A percentile compares a stretch with the other conserved stretches of the same genome.
Conservation (phyloP, 2,888 invertebrate species). For the Platycheirus albimanus region DNA sequence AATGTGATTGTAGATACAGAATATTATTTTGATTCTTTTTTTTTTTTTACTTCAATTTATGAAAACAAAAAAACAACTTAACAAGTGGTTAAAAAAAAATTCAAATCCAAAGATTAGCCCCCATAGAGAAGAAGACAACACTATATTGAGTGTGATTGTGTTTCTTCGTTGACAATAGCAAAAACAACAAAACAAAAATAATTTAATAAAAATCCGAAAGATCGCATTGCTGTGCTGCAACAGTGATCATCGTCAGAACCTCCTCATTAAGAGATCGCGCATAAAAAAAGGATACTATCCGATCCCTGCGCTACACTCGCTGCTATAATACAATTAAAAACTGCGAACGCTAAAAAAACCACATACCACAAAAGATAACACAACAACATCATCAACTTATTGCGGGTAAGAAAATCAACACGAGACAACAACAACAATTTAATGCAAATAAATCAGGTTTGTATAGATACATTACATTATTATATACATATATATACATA, state of each 20-base stretch:
- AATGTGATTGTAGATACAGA: background rate
- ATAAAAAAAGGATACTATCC: slow-evolving; percentile 62
- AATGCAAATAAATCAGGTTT: slow-evolving; percentile 74
- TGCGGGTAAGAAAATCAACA: slow-evolving; percentile 31
- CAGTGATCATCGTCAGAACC: slow-evolving; percentile 38
- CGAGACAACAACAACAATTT: slow-evolving; percentile 45
- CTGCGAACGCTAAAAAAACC: slow-evolving; percentile 50
- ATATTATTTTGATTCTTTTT: background rate
- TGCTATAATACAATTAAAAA: slow-evolving; percentile 57
- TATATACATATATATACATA: background rate
- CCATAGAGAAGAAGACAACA: slow-evolving; percentile 53
- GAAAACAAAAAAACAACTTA: slow-evolving; percentile 26
- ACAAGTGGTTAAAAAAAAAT: slow-evolving; percentile 64
- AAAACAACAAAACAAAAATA: slow-evolving; percentile 13
- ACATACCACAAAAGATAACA: slow-evolving; percentile 60
- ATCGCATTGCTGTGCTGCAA: slow-evolving; percentile 44
- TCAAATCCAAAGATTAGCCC: slow-evolving; percentile 53
- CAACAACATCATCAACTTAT: slow-evolving; percentile 49
- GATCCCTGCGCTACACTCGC: slow-evolving; percentile 42
- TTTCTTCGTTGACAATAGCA: slow-evolving; percentile 8
- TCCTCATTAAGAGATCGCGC: slow-evolving; percentile 59
- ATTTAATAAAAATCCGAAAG: slow-evolving; percentile 32
- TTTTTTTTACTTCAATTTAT: slow-evolving; percentile 8
- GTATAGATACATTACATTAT: slow-evolving; percentile 58
- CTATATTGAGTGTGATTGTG: slow-evolving; percentile 19